Evolutionary conservation across 2,888 invertebrate species (phyloP), one percentile per base, ranked within the genome.

Genomic region (Tipula unca): DNA sequence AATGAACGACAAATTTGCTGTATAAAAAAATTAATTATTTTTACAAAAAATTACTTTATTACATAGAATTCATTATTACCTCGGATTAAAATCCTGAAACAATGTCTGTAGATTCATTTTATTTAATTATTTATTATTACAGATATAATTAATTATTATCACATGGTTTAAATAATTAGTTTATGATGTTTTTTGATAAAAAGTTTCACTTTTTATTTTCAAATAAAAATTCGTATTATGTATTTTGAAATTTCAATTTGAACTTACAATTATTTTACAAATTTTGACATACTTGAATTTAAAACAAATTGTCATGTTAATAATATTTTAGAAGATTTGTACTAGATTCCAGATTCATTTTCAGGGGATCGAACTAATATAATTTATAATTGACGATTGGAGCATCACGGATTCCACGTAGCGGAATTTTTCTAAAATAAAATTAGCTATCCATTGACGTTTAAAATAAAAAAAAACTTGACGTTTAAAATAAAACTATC

Each of bases 1-100:
- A 94, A 92, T 99, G 98, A 85, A 99, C 98, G 88, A 99, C 94
- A 91, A 99, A 99, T 93, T 99, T 99, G 92, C 99, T 99, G 94
- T 86, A 94, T 89, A 89, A 89, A 87, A 84, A 35, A 86, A 36
- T 86, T 42, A 86, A 86, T 85, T 35, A 20, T 69, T 25, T 85
- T 87, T 90, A n/a, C 32, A 32, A 32, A 32, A 32, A 32, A 32
- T 32, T 32, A 2, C 6, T n/a, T n/a, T n/a, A n/a, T n/a, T n/a
- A n/a, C n/a, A n/a, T 32, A 32, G 6, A 32, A 32, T 32, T 32
- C 32, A 32, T 32, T 32, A 32, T 32, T 92, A 96, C 97, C 97
- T 96, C 88, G 97, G 96, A 93, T 97, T 97, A 90, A 97, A 97
- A 92, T 97, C 96, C 92, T 96, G 95, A 92, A 97, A 96, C 88